Base-by-base conservation (phyloP, 2,113 vertebrate species). In the Cyanoliseus patagonus region DNA sequence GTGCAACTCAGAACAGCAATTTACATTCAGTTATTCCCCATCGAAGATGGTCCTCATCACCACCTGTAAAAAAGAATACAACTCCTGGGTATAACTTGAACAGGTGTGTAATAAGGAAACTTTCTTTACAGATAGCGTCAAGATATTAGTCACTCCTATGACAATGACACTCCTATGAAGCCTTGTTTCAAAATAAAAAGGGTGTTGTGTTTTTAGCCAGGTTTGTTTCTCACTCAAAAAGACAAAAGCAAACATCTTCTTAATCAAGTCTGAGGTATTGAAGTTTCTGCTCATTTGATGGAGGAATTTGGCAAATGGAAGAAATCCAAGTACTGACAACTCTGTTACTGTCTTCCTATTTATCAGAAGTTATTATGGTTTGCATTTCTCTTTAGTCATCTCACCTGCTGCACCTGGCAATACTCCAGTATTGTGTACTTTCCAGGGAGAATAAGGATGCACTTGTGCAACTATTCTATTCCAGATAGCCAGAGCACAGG, bases 11-110 rank as follows among this genome's bases (percentile, higher is more conserved):
- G 44, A 85, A 31, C 12, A 47, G 12, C 1, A 15, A 28, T 91
- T 85, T 79, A 33, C 17, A 12, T 0, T 1, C 3, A 15, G 6
- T 42, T 73, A 62, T 62, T 83, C n/a, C 17, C 15, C 2, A 2
- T 23, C 0, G 0, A 57, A 73, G 4, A 10, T 41, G 30, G 28
- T 57, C 53, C 11, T 47, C 2, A 1, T 83, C 63, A 74, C 17
- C 30, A 64, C 8, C 33, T 63, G 24, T 39, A 33, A 42, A 83
- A 15, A 75, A n/a, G 4, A 39, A 28, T 47, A 7, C 25, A 46
- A 10, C 13, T 53, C 7, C 31, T 28, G 30, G 33, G 28, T 55
- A 7, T 68, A 25, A 51, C 62, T 39, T 82, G 46, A n/a, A 31
- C 8, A 4, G n/a, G 6, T 33, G 5, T 70, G 17, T 53, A 57